Percentiles rank a stretch among this genome's conserved stretches.
phyloP scores from a whole-genome alignment of 2,888 invertebrate genomes.

The Hoplodrina ambigua region DNA sequence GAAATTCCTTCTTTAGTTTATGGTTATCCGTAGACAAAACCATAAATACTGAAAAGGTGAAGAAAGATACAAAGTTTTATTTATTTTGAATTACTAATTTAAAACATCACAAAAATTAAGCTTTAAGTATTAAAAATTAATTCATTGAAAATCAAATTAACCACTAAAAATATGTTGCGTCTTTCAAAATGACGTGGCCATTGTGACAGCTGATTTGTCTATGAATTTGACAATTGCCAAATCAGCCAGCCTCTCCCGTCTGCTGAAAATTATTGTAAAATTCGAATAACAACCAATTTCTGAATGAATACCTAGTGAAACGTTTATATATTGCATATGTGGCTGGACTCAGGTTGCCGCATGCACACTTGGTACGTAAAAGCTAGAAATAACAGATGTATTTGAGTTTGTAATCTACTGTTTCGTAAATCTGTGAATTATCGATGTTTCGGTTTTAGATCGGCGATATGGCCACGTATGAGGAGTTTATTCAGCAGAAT shows the following conservation, averaged over 20 bases:
- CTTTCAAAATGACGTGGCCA: conserved; percentile 88
- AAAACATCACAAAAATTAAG: neutral
- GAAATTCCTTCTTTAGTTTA: conserved; percentile 54
- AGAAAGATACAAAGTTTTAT: neutral
- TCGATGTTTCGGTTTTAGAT: conserved; percentile 73
- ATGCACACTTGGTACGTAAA: conserved; percentile 77
- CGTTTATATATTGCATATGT: conserved; percentile 65
- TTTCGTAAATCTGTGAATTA: conserved; percentile 62
- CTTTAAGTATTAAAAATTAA: neutral
- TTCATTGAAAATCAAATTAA: neutral
- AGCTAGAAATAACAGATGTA: conserved; percentile 43
- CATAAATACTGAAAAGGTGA: conserved; percentile 1
- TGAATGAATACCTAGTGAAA: conserved; percentile 79
- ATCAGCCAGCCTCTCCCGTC: conserved; percentile 84
- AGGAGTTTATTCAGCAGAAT: conserved; percentile 99
- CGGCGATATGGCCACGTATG: conserved; percentile 95
- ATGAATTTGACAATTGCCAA: conserved; percentile 88
- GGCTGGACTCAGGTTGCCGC: conserved; percentile 66
- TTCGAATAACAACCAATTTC: conserved; percentile 66
- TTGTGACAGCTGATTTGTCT: conserved; percentile 86
- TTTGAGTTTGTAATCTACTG: conserved; percentile 51
- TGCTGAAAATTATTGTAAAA: conserved; percentile 70
- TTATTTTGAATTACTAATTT: neutral
- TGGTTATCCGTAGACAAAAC: conserved; percentile 50
- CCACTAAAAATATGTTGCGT: conserved; percentile 66